Conservation (phyloP, 2,888 invertebrate species). For the Sceliomorpha sp. region DNA sequence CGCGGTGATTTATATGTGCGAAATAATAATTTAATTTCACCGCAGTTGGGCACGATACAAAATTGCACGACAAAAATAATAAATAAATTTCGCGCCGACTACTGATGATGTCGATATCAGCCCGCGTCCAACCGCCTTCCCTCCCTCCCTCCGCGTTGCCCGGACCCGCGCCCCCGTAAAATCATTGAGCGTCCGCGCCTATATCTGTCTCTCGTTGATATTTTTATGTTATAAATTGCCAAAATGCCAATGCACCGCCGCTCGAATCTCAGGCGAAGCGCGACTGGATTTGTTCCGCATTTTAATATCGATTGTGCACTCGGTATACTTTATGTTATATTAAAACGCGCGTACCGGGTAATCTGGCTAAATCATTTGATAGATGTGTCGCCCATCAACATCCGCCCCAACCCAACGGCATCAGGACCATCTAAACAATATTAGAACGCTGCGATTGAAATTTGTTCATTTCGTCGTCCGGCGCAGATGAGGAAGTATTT, state of each 20-base stretch:
- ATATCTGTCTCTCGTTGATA: constrained; percentile 47
- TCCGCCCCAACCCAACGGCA: too few relatives aligned
- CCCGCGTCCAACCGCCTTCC: constrained; percentile 46
- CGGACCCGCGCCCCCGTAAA: constrained; percentile 5
- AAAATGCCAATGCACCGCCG: constrained; percentile 11
- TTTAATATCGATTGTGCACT: constrained; percentile 30
- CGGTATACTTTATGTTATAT: constrained; percentile 46
- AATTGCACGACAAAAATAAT: constrained; percentile 80
- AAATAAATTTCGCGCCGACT: constrained; percentile 72
- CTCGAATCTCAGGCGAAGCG: constrained; percentile 50
- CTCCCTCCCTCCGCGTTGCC: constrained; percentile 15
- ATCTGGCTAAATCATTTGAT: too few relatives aligned
- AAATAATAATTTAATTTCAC: constrained; percentile 81
- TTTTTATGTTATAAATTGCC: constrained; percentile 55
- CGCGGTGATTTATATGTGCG: constrained; percentile 77
- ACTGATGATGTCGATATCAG: constrained; percentile 66
- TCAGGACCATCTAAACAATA: too few relatives aligned
- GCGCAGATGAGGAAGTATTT: too few relatives aligned
- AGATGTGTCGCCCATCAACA: too few relatives aligned
- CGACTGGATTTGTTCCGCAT: constrained; percentile 40
- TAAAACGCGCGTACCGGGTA: too few relatives aligned
- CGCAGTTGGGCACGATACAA: constrained; percentile 77
- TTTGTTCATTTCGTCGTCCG: too few relatives aligned
- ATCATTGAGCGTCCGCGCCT: constrained; percentile 21
- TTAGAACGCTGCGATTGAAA: too few relatives aligned